Base-by-base conservation (phyloP, 2,797 vertebrate species). In the Acropternis orthonyx region DNA sequence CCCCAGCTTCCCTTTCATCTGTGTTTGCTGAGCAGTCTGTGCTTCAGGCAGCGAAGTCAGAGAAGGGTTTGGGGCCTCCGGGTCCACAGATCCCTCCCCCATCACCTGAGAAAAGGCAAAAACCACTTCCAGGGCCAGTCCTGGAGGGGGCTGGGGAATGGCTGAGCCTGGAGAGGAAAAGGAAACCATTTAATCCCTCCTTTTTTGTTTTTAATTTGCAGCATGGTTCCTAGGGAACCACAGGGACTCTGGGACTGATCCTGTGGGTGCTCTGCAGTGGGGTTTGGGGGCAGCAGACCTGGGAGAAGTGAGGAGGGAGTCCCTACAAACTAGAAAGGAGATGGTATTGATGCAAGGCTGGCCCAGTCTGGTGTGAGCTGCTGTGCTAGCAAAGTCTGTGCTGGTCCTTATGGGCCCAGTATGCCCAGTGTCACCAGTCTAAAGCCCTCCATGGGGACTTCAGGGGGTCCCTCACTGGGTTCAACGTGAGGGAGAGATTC, bases 1-100 rank as follows among this genome's bases (percentile, higher is more conserved):
- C 96, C 96, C 96, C 95, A 91, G 95, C 94, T 97, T 94, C 96
- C 91, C 96, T 97, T 97, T 97, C 96, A 97, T 97, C 96, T 96
- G 83, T 95, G 88, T 94, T 97, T 96, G 79, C 92, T 67, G 81
- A 96, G 95, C 66, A 85, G 82, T 94, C 94, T 84, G 91, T 89
- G 89, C 95, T 94, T 34, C 65, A 73, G 93, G 92, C 96, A 79
- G 90, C 63, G 14, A 56, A 94, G 82, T 76, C 92, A 78, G 95
- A 1, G 66, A 74, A 61, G 95, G 94, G 91, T 63, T 69, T 83
- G 95, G 94, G 95, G 96, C 96, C 96, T 96, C 96, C 2, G 68
- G 52, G 89, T 89, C 91, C 95, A 26, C 2, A 18, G 72, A 69
- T 95, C 95, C 94, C 94, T 97, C 94, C 95, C 96, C 96, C 93